Evolutionary conservation across 2,797 vertebrate species (phyloP), one percentile per base, ranked within the genome.

Genomic region (Margarornis squamiger): DNA sequence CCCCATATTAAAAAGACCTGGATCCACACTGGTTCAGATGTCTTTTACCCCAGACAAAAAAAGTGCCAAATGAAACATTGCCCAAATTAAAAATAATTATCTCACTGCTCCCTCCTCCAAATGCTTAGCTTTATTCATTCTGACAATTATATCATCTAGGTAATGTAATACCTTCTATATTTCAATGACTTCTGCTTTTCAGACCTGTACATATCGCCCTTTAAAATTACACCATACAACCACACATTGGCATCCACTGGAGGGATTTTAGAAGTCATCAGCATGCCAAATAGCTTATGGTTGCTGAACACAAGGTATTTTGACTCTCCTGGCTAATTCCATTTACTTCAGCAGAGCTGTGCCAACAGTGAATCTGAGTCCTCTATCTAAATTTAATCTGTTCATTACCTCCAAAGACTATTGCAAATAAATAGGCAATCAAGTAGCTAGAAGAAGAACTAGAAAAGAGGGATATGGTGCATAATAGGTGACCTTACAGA

Each of bases 371-470:
- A 93, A 92, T 92, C 79, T 81, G 62, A 96, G 91, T 77, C 76
- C 48, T 91, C 90, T 95, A 92, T 93, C 91, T 96, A 93, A 86
- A 96, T 92, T 96, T 94, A 96, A 94, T 96, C 91, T 95, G 92
- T 72, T 95, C 92, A 93, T 96, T 97, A 95, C 87, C 58, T 96
- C 66, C 30, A 10, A 94, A 95, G 82, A 92, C 93, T 92, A 93
- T 86, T 86, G 94, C 88, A 96, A 95, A 97, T 95, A 95, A 95
- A 96, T 66, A 97, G 86, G 80, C 86, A 93, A 96, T 94, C 87
- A 91, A 83, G 75, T 58, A 80, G 51, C 54, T 83, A 90, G 87
- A 90, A 90, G 51, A 91, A 94, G n/a, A n/a, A n/a, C n/a, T 91
- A 94, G 82, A 94, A 79, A 81, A 86, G 66, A 91, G 58, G 43